Percentiles rank a stretch among this genome's conserved stretches.
Conservation (phyloP, 1,140 invertebrate species). For the Bombus confusus region DNA sequence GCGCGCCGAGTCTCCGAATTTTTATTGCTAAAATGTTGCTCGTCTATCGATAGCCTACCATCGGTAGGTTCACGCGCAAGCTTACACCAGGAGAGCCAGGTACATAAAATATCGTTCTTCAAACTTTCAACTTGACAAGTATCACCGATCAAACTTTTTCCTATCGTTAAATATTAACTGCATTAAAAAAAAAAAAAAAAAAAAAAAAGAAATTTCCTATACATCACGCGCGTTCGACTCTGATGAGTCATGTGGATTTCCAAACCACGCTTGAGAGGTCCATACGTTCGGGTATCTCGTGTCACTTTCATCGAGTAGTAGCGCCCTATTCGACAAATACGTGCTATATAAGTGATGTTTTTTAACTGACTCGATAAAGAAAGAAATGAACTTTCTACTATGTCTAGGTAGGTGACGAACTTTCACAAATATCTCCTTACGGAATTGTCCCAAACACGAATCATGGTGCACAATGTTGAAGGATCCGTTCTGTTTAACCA, state of each 20-base stretch:
- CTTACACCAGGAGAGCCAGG: fast-evolving
- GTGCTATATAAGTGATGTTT: not conserved
- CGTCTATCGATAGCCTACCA: not conserved
- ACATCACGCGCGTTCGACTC: not conserved
- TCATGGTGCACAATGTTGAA: not conserved
- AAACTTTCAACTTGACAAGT: not conserved
- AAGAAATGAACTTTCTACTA: constrained; percentile 61
- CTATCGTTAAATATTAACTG: not conserved
- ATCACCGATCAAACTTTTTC: not conserved
- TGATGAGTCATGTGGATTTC: not conserved
- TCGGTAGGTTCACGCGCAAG: not conserved
- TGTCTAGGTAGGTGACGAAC: constrained; percentile 61
- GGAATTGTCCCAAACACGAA: constrained; percentile 56
- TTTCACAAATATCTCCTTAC: constrained; percentile 61
- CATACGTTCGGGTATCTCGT: not conserved
- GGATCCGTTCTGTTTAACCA: not conserved
- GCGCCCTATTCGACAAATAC: not conserved
- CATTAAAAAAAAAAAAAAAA: not conserved
- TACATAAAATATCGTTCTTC: not conserved
- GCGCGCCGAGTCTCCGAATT: not conserved
- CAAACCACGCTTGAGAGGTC: not conserved
- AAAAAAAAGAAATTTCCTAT: not conserved
- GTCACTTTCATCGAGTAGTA: not conserved
- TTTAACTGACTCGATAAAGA: constrained; percentile 34
- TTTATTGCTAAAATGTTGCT: not conserved